phyloP scores from a whole-genome alignment of 2,888 invertebrate genomes.

The Gortyna flavago region DNA sequence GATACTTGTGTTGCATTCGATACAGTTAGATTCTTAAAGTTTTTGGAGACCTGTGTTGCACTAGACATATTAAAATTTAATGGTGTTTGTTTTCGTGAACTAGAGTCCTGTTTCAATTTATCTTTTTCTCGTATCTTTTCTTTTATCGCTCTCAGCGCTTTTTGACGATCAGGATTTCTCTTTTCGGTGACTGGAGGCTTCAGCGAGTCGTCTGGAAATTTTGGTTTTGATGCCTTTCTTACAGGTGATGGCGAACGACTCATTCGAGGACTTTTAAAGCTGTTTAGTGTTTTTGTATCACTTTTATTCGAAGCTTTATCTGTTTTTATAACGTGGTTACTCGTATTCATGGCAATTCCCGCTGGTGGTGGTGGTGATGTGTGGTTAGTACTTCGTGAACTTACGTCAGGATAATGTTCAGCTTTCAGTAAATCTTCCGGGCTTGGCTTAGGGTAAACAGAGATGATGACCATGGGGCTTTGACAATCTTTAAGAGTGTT shows the following conservation, averaged over 20 bases:
- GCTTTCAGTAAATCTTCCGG: conserved; percentile 58
- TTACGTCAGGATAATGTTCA: background rate
- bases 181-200: conserved; percentile 31
- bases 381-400: background rate
- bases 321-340: conserved; percentile 23
- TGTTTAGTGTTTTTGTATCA: conserved; percentile 17
- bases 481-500: conserved; percentile 53
- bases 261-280: conserved; percentile 16
- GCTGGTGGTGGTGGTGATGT: background rate
- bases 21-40: conserved; percentile 24
- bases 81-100: conserved; percentile 4
- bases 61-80: conserved; percentile 20
- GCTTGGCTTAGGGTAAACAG: conserved; percentile 81
- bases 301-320: conserved; percentile 34
- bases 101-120: conserved; percentile 35
- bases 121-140: conserved; percentile 58
- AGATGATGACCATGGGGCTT: conserved; percentile 84
- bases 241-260: conserved; percentile 57
- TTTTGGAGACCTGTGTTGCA: conserved; percentile 36
- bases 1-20: conserved; percentile 45
- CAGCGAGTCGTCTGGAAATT: conserved; percentile 43
- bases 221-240: conserved; percentile 44
- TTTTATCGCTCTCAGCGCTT: conserved; percentile 48
- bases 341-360: conserved; percentile 4
- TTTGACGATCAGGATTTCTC: conserved; percentile 49